Evolutionary conservation across 2,888 invertebrate species (phyloP).

Genomic region (Idaea dimidiata): DNA sequence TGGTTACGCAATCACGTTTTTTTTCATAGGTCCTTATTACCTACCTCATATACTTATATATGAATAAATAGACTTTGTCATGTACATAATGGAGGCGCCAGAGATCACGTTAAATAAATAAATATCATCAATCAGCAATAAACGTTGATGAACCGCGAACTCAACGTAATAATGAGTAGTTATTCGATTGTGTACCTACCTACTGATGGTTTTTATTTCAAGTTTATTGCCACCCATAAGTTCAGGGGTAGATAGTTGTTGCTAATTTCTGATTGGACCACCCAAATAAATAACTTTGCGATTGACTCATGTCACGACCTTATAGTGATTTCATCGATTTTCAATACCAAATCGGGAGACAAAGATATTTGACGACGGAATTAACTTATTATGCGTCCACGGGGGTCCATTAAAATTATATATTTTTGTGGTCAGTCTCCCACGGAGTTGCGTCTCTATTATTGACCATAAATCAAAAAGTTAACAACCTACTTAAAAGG

Average conservation of each 20-base stretch:
- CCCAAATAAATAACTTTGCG: conserved; percentile 49
- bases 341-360: conserved; percentile 48
- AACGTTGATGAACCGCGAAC: conserved; percentile 48
- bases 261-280: conserved; percentile 55
- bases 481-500: conserved; percentile 81
- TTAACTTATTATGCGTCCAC: conserved; percentile 69
- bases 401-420: conserved; percentile 76
- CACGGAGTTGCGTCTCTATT: conserved; percentile 80
- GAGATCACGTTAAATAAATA: conserved; percentile 49
- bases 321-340: conserved; percentile 33
- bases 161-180: conserved; percentile 36
- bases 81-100: conserved; percentile 50
- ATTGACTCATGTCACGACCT: conserved; percentile 23
- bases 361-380: conserved; percentile 63
- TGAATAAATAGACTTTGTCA: conserved; percentile 9
- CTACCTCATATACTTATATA: conserved; percentile 10
- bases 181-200: conserved; percentile 40
- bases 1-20: conserved; percentile 32
- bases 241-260: conserved; percentile 33
- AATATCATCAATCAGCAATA: conserved; percentile 46
- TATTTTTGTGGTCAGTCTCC: conserved; percentile 76
- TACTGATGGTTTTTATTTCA: conserved; percentile 43
- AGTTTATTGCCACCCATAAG: conserved; percentile 33
- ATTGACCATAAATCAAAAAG: conserved; percentile 81
- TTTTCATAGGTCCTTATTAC: conserved; percentile 17